Evolutionary conservation across 1,140 invertebrate genomes (phyloP), one percentile per base, ranked within the genome.

Genomic region (Ceratitis capitata): DNA sequence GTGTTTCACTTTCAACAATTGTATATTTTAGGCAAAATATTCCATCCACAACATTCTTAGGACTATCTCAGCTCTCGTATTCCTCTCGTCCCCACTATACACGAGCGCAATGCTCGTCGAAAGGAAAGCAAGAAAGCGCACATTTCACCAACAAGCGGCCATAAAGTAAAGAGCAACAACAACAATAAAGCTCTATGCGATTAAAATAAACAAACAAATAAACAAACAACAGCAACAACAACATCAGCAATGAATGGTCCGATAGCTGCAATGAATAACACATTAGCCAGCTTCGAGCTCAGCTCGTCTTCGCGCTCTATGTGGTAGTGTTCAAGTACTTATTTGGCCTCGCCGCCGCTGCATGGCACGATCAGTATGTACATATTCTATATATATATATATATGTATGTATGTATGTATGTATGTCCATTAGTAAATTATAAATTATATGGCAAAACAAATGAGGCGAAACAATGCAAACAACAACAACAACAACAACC

Each of bases 391-490:
- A n/a, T n/a, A n/a, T n/a, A n/a, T n/a, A n/a, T n/a, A n/a, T n/a
- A n/a, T n/a, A n/a, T n/a, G n/a, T n/a, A n/a, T n/a, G n/a, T n/a
- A n/a, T n/a, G n/a, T n/a, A n/a, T n/a, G n/a, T n/a, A n/a, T n/a
- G n/a, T n/a, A 69, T 32, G 61, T 39, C 35, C 61, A 69, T 69
- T 69, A 69, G 61, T 16, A 69, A 78, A 78, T 78, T 78, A 45
- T 16, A 69, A 78, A 78, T 78, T 78, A 45, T 78, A 78, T 78
- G 42, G 39, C 69, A 47, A 45, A 47, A 45, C 69, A 78, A 78
- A 78, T 78, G 42, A 78, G 35, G 69, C 19, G n/a, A 78, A 78
- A 10, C 82, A 83, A 83, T 51, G 45, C n/a, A 39, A 5, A 3
- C 19, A 74, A 14, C 19, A 3, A 39, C 64, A 69, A 69, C 23